Evolutionary conservation across 1,140 invertebrate genomes (phyloP).

Genomic region (Anastrepha ludens): DNA sequence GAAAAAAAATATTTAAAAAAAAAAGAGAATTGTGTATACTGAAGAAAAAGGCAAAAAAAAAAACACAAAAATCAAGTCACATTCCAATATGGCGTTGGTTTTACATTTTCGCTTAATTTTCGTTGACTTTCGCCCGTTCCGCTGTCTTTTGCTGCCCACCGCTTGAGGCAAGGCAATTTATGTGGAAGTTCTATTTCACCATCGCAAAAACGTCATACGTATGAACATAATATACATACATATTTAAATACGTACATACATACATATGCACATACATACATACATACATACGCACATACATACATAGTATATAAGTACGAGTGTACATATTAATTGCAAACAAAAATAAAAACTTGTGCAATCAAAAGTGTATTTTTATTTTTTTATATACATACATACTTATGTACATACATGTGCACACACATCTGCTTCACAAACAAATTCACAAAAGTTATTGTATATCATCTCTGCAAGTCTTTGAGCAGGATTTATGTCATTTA

Average conservation of each 20-base stretch:
- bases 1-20: conserved; percentile 1
- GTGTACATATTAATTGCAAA: background rate
- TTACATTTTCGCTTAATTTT: conserved; percentile 49
- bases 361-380: background rate
- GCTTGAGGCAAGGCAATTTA: background rate
- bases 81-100: conserved; percentile 48
- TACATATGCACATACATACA: background rate
- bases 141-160: background rate
- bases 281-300: background rate
- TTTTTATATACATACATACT: background rate
- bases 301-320: background rate
- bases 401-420: background rate
- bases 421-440: background rate
- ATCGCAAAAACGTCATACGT: background rate
- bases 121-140: conserved; percentile 20
- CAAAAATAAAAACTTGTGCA: background rate
- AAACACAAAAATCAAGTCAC: conserved; percentile 18
- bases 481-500: no score
- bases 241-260: background rate
- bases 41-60: background rate
- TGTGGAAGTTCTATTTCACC: background rate
- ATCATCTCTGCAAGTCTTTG: no score
- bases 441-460: no score
- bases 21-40: conserved; percentile 17
- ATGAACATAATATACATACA: background rate